Conservation (phyloP, 1,140 invertebrate species). For the Amphibalanus amphitrite region DNA sequence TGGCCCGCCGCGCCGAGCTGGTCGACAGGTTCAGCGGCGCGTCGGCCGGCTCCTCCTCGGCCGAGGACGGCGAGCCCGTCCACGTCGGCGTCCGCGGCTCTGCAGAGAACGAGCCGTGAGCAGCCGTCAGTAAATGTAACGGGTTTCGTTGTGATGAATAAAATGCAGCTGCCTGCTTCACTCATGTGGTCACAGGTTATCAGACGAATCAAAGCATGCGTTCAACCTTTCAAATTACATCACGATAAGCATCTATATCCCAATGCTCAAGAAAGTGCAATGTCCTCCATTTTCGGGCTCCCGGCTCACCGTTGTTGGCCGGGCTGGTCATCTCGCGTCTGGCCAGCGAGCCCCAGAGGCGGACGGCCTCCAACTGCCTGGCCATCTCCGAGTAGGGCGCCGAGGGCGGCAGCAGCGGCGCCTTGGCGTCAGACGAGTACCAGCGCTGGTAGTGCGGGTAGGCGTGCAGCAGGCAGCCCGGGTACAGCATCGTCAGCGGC, state of each 20-base stretch:
- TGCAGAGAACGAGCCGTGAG: neutral
- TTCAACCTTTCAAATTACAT: too few species aligned
- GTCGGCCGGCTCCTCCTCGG: conserved; percentile 17
- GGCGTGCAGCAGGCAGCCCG: neutral
- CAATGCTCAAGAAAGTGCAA: too few species aligned
- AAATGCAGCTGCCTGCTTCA: too few species aligned
- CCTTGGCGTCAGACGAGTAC: neutral
- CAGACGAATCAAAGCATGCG: too few species aligned
- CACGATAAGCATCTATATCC: too few species aligned
- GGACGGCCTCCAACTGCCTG: neutral
- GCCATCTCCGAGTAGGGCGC: neutral
- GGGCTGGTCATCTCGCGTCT: neutral
- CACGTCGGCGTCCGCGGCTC: neutral
- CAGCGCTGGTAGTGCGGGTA: neutral
- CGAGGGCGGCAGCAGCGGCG: too few species aligned
- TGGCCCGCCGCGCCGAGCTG: conserved; percentile 14
- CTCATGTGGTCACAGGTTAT: too few species aligned
- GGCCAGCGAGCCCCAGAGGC: neutral
- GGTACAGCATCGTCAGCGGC: neutral
- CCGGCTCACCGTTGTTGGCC: neutral
- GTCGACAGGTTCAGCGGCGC: conserved; percentile 18
- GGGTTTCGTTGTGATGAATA: too few species aligned
- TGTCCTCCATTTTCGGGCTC: too few species aligned
- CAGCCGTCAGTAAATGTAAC: too few species aligned
- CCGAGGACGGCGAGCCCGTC: conserved; percentile 9